Evolutionary conservation across 2,797 vertebrate species (phyloP), one percentile per base, ranked within the genome.

Genomic region (Xiphophorus birchmanni): DNA sequence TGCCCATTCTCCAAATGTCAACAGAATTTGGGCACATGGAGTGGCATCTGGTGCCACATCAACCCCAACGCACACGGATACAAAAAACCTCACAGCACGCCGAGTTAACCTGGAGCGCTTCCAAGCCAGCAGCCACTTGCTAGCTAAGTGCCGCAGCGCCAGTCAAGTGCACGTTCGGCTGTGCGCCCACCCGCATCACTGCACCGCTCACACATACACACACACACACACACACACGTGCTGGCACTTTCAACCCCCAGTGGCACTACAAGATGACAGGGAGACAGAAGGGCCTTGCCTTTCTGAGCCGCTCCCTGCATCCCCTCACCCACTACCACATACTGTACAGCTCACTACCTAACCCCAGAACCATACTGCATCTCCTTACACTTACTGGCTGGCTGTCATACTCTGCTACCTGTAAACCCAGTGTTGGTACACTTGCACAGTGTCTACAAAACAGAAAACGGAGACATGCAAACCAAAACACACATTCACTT

Each of bases 21-120:
- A 96, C 96, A 97, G 96, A 96, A 97, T 96, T 96, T 96, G 97
- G 96, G 97, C 97, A 98, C 97, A 97, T 97, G 97, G 96, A 97
- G 96, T 96, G 97, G 96, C 97, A 99, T 98, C 97, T 99, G 97
- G 97, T 98, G 97, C 97, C 96, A 96, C 93, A 95, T 96, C 93
- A 93, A 72, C 69, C 96, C 96, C 92, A 88, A 93, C 95, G 94
- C 97, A 94, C 95, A 93, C 91, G 95, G 96, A 96, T 96, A 95
- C 95, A 97, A 97, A 97, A 93, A 97, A 94, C 95, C 95, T 96
- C 95, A 93, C 95, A 96, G 94, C 94, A 93, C 90, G 95, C 92
- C 85, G 95, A 95, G 95, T 94, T 94, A 93, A 93, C 96, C 95
- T 97, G 97, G 96, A 97, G 94, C 81, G 35, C 79, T 76, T 97